Base-by-base conservation (phyloP, 2,888 invertebrate genomes). In the Biston betularia region DNA sequence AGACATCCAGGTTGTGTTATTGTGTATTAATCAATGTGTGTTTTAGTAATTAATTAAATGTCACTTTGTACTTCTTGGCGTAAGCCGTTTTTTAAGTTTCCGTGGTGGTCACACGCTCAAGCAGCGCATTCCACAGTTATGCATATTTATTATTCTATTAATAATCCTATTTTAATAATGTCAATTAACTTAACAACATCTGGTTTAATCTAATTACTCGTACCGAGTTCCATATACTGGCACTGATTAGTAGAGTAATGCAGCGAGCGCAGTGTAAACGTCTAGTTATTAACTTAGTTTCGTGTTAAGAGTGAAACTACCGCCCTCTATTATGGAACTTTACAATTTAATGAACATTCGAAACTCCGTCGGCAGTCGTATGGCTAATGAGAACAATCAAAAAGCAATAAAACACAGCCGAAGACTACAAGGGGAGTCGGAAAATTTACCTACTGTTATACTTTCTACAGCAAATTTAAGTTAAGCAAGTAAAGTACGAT, bases 371-470 rank as follows among this genome's bases (percentile, higher is more conserved):
- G 50, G 68, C 54, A 33, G 44, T 54, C 38, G 44, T 52, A 42
- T 59, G 62, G 53, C 50, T 33, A 42, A 65, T 58, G 65, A 75
- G 74, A 72, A 75, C 77, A 82, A 85, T 85, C 83, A 84, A 82
- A 85, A 81, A 82, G 83, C 79, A 80, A 85, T 85, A 81, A 79
- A 81, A 83, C 76, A 79, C 76, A 74, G 77, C 72, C 63, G 78
- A 14, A 81, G 78, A 70, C 53, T 38, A 24, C 24, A 24, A 24
- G 24, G 42, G 58, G 65, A 61, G 38, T 54, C 15, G 60, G 46
- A 12, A 24, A 50, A 65, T 49, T 61, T 45, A 46, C 58, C 61
- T 54, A 42, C 58, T 54, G 50, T 53, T 65, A 52, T 42, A 52
- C 56, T 24, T 46, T 10, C 14, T 24, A 24, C 24, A 24, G 24